Conservation (phyloP, 1,140 invertebrate genomes). For the Drosophila simulans region DNA sequence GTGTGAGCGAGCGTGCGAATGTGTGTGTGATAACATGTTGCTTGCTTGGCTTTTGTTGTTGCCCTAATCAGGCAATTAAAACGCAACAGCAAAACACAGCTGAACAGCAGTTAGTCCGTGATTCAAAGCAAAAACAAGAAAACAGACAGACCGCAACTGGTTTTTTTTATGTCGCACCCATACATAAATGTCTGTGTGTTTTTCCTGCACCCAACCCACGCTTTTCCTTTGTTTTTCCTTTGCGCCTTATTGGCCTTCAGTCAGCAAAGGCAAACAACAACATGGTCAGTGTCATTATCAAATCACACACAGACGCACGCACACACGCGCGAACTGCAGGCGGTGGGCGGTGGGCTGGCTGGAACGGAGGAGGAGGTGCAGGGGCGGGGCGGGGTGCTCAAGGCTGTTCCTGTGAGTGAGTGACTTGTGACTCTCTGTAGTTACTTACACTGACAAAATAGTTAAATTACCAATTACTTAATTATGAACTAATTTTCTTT, state of each 20-base stretch:
- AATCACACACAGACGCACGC: conserved; percentile 45
- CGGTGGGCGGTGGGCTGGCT: neutral
- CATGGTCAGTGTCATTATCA: conserved; percentile 72
- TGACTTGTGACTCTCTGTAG: conserved; percentile 37
- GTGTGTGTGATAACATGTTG: conserved; percentile 52
- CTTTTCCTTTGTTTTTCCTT: conserved; percentile 39
- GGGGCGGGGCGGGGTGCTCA: conserved; percentile 11
- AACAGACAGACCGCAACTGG: conserved; percentile 39
- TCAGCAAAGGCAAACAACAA: conserved; percentile 50
- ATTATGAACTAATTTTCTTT: too few relatives aligned
- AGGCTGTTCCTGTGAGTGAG: conserved; percentile 45
- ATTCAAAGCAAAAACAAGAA: conserved; percentile 31
- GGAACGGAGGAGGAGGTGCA: too few relatives aligned
- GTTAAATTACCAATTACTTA: too few relatives aligned
- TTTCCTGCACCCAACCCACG: conserved; percentile 38
- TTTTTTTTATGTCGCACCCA: conserved; percentile 20
- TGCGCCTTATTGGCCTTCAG: conserved; percentile 46
- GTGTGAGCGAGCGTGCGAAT: too few relatives aligned
- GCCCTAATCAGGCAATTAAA: conserved; percentile 51
- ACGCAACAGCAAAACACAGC: conserved; percentile 34
- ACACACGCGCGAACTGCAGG: conserved; percentile 26
- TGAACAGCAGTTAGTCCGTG: conserved; percentile 38
- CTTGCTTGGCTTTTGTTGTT: conserved; percentile 26
- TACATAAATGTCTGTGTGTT: neutral
- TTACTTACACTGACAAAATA: conserved; percentile 27